Evolutionary conservation across 2,113 vertebrate genomes (phyloP), one percentile per base, ranked within the genome.

Genomic region (Procapra przewalskii): DNA sequence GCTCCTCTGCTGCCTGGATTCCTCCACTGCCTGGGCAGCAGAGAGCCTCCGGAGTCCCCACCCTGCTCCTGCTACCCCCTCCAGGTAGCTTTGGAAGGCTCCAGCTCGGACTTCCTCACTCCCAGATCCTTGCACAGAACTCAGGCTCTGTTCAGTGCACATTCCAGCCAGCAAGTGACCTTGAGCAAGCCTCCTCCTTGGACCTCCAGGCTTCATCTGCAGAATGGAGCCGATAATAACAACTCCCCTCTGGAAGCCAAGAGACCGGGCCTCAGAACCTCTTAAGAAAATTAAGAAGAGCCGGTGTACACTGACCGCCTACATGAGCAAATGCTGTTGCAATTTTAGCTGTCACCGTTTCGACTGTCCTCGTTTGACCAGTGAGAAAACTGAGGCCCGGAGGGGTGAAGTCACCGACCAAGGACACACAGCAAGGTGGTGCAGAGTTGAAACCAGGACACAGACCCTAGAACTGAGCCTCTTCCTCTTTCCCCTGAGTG

Each of bases 241-340:
- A 45, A 45, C 79, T 75, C 27, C 7, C 29, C 45, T 71, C 25
- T 16, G 19, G 93, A 88, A 75, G 57, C 94, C 91, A 86, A 52
- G 75, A 83, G 50, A 3, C 60, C 1, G 55, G 64, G 43, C 59
- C 82, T 75, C 64, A 80, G 71, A 93, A 45, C 52, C 85, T 88
- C 88, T 95, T 90, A 90, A 95, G 90, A 64, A 97, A 93, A 95
- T 80, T 62, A 96, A 96, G 79, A 52, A 13, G 29, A 82, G 48
- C 60, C 40, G 0, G 3, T 6, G 16, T 21, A 19, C 16, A 25
- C 10, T 3, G 45, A 77, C 16, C 5, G 9, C 33, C 43, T 33
- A 15, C 16, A 12, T 43, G 67, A 48, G 40, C 60, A 52, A 8
- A 71, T 9, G 36, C 52, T 45, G 90, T 57, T 88, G 87, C 60